phyloP scores from a whole-genome alignment of 2,888 invertebrate species.

The Ophioninae sp. region DNA sequence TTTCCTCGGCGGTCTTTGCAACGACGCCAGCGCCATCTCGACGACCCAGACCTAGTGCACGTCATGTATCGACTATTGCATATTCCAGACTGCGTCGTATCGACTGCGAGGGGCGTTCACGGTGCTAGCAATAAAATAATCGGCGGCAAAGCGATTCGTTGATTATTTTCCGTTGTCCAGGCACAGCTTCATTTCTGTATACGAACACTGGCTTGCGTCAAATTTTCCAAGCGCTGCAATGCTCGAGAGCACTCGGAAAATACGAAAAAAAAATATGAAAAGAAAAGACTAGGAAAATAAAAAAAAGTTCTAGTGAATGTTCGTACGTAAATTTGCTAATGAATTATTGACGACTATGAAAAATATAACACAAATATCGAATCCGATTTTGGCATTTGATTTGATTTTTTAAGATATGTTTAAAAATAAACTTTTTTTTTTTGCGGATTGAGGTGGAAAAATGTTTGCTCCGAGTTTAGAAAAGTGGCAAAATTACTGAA shows the following conservation, averaged over 20 bases:
- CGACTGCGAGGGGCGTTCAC: constrained; percentile 17
- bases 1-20: not conserved
- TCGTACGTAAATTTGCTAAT: not conserved
- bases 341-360: not conserved
- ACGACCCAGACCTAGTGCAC: not conserved
- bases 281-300: not conserved
- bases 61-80: not conserved
- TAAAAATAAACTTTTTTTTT: too few relatives aligned
- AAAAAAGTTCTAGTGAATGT: not conserved
- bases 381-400: not conserved
- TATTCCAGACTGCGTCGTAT: not conserved
- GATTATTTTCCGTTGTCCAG: not conserved
- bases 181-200: not conserved
- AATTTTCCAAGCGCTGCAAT: not conserved
- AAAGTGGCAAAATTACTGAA: too few relatives aligned
- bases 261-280: not conserved
- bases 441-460: too few relatives aligned
- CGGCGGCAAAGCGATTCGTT: not conserved
- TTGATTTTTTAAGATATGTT: too few relatives aligned
- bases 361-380: not conserved
- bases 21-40: constrained; percentile 18
- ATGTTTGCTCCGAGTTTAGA: too few relatives aligned
- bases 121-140: not conserved
- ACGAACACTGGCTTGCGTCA: not conserved
- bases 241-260: not conserved